Conservation (phyloP, 2,888 invertebrate species). For the Vanessa cardui region DNA sequence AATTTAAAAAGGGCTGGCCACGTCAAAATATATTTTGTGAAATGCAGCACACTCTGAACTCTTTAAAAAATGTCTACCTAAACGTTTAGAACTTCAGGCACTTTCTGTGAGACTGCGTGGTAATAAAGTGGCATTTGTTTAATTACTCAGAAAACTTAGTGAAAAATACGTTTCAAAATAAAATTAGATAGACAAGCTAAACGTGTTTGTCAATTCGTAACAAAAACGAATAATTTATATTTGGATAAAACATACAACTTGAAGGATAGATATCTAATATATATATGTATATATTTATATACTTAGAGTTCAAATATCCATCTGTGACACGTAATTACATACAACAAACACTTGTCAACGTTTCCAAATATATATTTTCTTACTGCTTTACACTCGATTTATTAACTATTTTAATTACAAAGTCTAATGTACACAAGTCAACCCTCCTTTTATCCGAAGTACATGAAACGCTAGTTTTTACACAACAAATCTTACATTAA, state of each 20-base stretch:
- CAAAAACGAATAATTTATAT: constrained; percentile 56
- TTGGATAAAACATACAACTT: constrained; percentile 66
- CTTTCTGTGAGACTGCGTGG: constrained; percentile 57
- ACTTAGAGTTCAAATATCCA: constrained; percentile 70
- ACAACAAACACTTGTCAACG: constrained; percentile 78
- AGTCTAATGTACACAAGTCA: constrained; percentile 76
- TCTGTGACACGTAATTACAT: constrained; percentile 74
- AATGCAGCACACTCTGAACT: constrained; percentile 70
- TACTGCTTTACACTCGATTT: constrained; percentile 73
- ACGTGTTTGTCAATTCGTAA: constrained; percentile 73
- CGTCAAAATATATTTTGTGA: constrained; percentile 52
- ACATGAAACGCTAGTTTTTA: constrained; percentile 76
- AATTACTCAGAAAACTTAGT: constrained; percentile 33
- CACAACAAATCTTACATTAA: constrained; percentile 80
- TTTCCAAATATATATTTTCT: constrained; percentile 81
- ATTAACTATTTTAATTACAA: constrained; percentile 74
- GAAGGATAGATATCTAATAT: constrained; percentile 57
- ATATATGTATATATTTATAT: constrained; percentile 49
- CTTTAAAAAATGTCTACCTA: constrained; percentile 41
- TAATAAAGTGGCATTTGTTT: constrained; percentile 33
- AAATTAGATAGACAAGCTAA: constrained; percentile 60
- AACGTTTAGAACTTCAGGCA: constrained; percentile 49
- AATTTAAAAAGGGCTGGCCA: not conserved
- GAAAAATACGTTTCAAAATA: constrained; percentile 41
- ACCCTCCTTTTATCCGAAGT: constrained; percentile 75